A percentile compares a stretch with the other conserved stretches of the same genome.
Conservation (phyloP, 1,140 invertebrate genomes). For the Sycophaga agraensis region DNA sequence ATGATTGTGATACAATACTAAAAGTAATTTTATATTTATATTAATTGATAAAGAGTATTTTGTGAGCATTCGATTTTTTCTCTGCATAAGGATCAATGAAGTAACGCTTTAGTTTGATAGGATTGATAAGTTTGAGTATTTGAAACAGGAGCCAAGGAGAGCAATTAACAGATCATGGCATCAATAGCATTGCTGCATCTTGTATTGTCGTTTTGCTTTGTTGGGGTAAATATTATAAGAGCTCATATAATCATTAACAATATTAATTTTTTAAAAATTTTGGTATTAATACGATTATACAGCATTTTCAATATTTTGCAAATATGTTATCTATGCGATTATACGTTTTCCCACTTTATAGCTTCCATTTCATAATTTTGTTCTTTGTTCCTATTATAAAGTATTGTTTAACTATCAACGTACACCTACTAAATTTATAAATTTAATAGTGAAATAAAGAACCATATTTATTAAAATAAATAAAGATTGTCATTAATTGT, state of each 20-base stretch:
- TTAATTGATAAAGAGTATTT: constrained; percentile 4
- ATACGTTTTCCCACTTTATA: background rate
- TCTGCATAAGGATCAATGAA: background rate
- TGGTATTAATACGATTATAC: too few relatives aligned
- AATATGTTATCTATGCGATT: background rate
- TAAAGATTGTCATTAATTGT: too few relatives aligned
- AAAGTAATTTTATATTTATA: constrained; percentile 5
- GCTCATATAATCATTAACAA: constrained; percentile 1
- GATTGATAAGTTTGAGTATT: constrained; percentile 51
- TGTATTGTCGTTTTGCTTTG: constrained; percentile 56
- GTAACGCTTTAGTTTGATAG: constrained; percentile 28
- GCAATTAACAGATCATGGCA: constrained; percentile 55
- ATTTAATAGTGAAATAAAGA: constrained; percentile 7
- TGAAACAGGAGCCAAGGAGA: constrained; percentile 56
- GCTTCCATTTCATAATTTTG: constrained; percentile 3
- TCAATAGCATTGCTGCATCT: constrained; percentile 55
- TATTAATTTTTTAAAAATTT: background rate
- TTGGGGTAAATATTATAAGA: constrained; percentile 57
- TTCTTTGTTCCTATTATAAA: background rate
- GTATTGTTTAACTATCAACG: background rate
- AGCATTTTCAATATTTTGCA: background rate
- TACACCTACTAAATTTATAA: background rate
- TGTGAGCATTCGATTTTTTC: constrained; percentile 1
- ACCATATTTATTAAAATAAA: background rate
- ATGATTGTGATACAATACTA: background rate